phyloP scores from a whole-genome alignment of 2,888 invertebrate species.

The Cerceris ruficornis region DNA sequence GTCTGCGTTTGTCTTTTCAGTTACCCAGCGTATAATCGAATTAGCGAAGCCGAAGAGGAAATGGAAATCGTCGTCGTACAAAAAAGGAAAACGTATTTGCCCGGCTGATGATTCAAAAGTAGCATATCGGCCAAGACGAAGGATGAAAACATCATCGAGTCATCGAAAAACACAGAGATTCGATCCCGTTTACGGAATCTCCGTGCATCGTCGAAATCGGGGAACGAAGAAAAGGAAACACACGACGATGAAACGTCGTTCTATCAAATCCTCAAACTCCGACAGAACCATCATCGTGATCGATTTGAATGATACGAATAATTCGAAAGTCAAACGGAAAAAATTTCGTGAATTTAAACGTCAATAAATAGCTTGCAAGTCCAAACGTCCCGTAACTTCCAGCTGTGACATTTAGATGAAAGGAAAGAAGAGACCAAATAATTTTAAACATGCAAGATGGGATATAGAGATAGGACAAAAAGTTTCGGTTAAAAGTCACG shows the following conservation, averaged over 20 bases:
- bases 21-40: slow-evolving; percentile 61
- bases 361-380: not conserved
- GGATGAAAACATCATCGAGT: not conserved
- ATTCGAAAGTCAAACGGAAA: slow-evolving; percentile 7
- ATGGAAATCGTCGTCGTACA: slow-evolving; percentile 1
- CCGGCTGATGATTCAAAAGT: not conserved
- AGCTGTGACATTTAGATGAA: no score
- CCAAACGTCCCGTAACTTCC: no score
- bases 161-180: slow-evolving; percentile 2
- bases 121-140: not conserved
- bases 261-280: slow-evolving; percentile 38
- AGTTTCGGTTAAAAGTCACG: no score
- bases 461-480: no score
- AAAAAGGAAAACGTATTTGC: not conserved
- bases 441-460: no score
- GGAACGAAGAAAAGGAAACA: not conserved
- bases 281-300: slow-evolving; percentile 54
- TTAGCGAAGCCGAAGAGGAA: slow-evolving; percentile 58
- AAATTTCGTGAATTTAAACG: not conserved
- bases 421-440: no score
- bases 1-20: slow-evolving; percentile 23
- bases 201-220: not conserved
- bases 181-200: not conserved
- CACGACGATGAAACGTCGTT: not conserved
- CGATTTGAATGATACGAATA: slow-evolving; percentile 9